Evolutionary conservation across 2,113 vertebrate genomes (phyloP), one percentile per base, ranked within the genome.

Genomic region (Regulus satrapa): DNA sequence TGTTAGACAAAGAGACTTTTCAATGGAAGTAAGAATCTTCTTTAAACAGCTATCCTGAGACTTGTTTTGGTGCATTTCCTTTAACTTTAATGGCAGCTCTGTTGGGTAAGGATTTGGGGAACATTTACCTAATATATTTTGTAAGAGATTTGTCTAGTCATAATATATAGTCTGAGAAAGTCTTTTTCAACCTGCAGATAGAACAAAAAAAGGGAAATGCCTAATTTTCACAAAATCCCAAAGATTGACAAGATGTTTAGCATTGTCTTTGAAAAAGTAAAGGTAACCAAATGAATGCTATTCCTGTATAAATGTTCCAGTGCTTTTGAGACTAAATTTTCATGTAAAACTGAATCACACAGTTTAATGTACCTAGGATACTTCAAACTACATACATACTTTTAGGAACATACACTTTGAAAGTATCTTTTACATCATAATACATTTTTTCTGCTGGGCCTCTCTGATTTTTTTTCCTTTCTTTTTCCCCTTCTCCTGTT

Each of bases 401-500:
- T 78, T 16, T 20, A 52, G 48, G 20, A 71, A 67, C 14, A 28
- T 63, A 43, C 8, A 29, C 32, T 91, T 48, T 14, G 23, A 81
- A 81, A 81, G 68, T 21, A n/a, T 18, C 28, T 40, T 84, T 79
- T 59, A 28, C 11, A 29, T 63, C 3, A 14, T 32, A 25, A 52
- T 23, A 8, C 3, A 1, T 64, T 78, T 73, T 77, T 83, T 52
- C 38, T n/a, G 43, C 41, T 26, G 38, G 26, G 8, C 6, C 7
- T 49, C 3, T 26, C 23, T 8, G 28, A 23, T 25, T 41, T 23
- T 76, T 52, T 17, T 40, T 14, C 3, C 2, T 78, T 43, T n/a
- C 4, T 45, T 62, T 54, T 14, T 2, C 1, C 9, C 3, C 5
- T 12, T 8, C 10, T 6, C 5, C 4, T 25, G 2, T 20, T 51